phyloP scores from a whole-genome alignment of 2,888 invertebrate genomes.

The Urechis unicinctus region DNA sequence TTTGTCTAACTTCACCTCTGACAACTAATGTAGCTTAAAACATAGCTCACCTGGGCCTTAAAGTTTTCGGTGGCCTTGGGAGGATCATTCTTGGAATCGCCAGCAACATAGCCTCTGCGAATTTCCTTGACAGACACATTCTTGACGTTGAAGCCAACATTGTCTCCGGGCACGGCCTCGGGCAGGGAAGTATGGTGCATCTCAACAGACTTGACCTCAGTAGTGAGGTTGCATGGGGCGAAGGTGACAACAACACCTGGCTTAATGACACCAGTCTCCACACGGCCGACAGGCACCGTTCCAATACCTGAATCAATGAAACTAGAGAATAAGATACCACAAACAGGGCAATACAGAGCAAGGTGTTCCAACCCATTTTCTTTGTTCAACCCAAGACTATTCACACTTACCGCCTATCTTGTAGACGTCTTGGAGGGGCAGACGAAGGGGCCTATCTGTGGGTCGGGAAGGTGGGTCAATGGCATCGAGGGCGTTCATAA shows the following conservation, averaged over 20 bases:
- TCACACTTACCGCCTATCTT: constrained; percentile 91
- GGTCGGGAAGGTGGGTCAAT: constrained; percentile 92
- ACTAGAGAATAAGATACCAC: no score
- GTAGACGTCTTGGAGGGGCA: constrained; percentile 99
- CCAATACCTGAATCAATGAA: constrained; percentile 81
- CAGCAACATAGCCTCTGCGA: constrained; percentile 97
- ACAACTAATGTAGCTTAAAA: background rate
- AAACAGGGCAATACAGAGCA: background rate
- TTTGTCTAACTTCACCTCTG: no score
- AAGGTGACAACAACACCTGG: constrained; percentile 78
- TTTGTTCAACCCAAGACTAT: background rate
- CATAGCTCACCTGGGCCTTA: constrained; percentile 41
- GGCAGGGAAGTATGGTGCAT: constrained; percentile 99
- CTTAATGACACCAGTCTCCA: constrained; percentile 84
- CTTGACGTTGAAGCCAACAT: constrained; percentile 99
- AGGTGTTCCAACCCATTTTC: background rate
- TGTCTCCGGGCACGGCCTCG: constrained; percentile 97
- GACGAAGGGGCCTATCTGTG: constrained; percentile 94
- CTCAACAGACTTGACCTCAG: constrained; percentile 87
- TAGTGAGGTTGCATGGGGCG: constrained; percentile 79
- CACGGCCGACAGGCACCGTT: constrained; percentile 99
- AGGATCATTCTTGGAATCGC: constrained; percentile 95
- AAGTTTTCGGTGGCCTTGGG: constrained; percentile 60
- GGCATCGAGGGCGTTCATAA: constrained; percentile 94
- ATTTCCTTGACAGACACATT: constrained; percentile 99